These are phyloP conservation scores for Diadegma fenestrale DNA, from an alignment of 2,888 invertebrate genomes.

Conservation along the genomic window DNA sequence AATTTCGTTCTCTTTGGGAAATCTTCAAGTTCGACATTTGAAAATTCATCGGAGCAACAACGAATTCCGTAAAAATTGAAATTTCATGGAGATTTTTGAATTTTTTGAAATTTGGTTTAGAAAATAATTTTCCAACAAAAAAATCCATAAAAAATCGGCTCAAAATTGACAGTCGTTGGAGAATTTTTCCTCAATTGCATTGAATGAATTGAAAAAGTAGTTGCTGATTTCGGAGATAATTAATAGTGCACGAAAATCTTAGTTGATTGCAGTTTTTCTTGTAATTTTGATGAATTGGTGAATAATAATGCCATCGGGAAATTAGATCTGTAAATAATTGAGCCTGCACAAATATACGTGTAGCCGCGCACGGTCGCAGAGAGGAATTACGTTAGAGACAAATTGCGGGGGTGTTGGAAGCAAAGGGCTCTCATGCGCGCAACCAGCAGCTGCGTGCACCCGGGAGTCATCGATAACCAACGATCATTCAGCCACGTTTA, in stretches of 20 bases:
- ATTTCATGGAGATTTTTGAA: no score
- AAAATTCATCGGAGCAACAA: no score
- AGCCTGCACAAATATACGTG: conserved; percentile 15
- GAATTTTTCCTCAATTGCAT: no score
- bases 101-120: no score
- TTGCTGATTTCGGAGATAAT: background rate
- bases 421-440: conserved; percentile 36
- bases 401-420: conserved; percentile 33
- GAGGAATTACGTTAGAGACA: conserved; percentile 27
- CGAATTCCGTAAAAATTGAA: no score
- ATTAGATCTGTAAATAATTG: conserved; percentile 41
- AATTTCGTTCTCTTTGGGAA: no score
- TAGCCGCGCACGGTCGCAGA: conserved; percentile 20
- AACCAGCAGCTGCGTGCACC: conserved; percentile 49
- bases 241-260: background rate
- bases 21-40: no score
- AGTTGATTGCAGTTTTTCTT: background rate
- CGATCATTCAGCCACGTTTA: conserved; percentile 57
- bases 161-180: no score
- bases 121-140: no score
- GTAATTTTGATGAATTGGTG: background rate
- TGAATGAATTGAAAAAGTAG: background rate
- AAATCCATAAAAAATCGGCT: no score
- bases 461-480: conserved; percentile 62
- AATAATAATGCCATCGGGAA: background rate